Percentiles rank a stretch among this genome's conserved stretches.
These are phyloP conservation scores for Drosophila fuyamai DNA, from an alignment of 1,140 invertebrate species.

Conservation along the genomic window DNA sequence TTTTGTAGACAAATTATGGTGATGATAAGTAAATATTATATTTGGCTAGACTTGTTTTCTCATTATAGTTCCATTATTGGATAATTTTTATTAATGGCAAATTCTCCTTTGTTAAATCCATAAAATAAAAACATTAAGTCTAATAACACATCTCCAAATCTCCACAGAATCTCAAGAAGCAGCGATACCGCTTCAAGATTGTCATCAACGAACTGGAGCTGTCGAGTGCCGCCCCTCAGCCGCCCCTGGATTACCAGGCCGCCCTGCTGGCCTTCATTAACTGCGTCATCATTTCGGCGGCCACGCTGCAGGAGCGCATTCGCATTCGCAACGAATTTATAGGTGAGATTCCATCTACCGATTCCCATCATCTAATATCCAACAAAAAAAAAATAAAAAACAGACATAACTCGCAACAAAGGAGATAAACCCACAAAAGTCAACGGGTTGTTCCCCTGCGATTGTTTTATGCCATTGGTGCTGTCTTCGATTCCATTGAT, in stretches of 20 bases:
- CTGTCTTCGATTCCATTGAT: slow-evolving; percentile 78
- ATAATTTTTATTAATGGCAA: no score
- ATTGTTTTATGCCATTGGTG: slow-evolving; percentile 32
- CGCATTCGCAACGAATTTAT: slow-evolving; percentile 97
- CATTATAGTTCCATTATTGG: no score
- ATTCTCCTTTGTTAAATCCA: no score
- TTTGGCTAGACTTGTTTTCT: no score
- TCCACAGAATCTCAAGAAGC: slow-evolving; percentile 90
- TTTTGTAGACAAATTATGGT: no score
- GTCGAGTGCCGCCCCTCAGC: slow-evolving; percentile 86
- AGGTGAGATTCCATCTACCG: slow-evolving; percentile 87
- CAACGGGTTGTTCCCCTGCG: slow-evolving; percentile 35
- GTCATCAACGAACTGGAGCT: slow-evolving; percentile 94
- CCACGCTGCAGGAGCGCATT: slow-evolving; percentile 93
- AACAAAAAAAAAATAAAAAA: no score
- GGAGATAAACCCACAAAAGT: slow-evolving; percentile 66
- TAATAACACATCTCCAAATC: background rate
- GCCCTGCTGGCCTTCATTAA: slow-evolving; percentile 97
- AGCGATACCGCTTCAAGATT: slow-evolving; percentile 94
- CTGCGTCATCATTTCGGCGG: slow-evolving; percentile 96
- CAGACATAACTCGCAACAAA: slow-evolving; percentile 6
- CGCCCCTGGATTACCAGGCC: slow-evolving; percentile 92
- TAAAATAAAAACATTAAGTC: no score
- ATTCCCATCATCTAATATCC: background rate
- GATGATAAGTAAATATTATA: no score